A percentile compares a stretch with the other conserved stretches of the same genome.
Conservation (phyloP, 2,888 invertebrate genomes). For the Ophraella communa region DNA sequence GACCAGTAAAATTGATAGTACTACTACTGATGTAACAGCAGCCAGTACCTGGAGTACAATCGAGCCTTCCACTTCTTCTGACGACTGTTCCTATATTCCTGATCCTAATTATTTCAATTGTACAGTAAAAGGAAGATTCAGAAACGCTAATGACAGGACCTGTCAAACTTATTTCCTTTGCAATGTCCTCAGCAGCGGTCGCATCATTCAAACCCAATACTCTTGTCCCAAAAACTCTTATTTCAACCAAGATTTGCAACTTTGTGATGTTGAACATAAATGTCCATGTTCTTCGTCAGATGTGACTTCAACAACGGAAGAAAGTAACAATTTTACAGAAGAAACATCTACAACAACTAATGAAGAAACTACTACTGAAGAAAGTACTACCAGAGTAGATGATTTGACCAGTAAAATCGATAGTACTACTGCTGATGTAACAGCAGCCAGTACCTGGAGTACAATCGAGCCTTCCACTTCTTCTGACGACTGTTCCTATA, state of each 20-base stretch:
- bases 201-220: conserved; percentile 46
- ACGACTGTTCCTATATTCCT: neutral
- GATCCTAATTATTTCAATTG: conserved; percentile 33
- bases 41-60: conserved; percentile 8
- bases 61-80: neutral
- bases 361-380: neutral
- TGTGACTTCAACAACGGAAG: neutral
- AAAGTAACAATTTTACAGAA: neutral
- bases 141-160: conserved; percentile 55
- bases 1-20: neutral
- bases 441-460: neutral
- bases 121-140: conserved; percentile 58
- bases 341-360: neutral
- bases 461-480: neutral
- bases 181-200: conserved; percentile 38
- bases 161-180: conserved; percentile 46
- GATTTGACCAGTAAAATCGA: neutral
- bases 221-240: conserved; percentile 39
- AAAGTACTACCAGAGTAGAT: neutral
- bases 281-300: neutral
- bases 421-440: neutral
- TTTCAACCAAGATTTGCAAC: neutral
- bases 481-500: neutral
- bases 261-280: neutral
- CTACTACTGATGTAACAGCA: neutral